Evolutionary conservation across 2,113 vertebrate genomes (phyloP), one percentile per base, ranked within the genome.

Genomic region (Capra hircus): DNA sequence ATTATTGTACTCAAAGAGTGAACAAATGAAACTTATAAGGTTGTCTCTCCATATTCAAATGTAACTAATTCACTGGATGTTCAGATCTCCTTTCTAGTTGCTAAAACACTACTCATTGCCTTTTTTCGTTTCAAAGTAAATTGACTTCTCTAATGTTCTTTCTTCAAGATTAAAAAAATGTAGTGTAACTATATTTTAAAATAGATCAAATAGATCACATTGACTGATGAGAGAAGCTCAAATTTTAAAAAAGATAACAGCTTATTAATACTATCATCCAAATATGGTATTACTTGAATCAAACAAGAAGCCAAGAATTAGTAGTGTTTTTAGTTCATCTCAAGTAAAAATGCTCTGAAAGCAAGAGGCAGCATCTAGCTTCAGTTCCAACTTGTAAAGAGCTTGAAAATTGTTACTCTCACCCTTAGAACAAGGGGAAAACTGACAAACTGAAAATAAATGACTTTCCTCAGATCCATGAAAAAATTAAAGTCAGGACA

Each of bases 11-110:
- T 55, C 59, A 93, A 50, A 80, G 60, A 55, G 23, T 55, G 86
- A 94, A 23, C 27, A 94, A 91, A 86, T 40, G 74, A 82, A 55
- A 50, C 25, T 86, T 93, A 95, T 91, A 97, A 96, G 97, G 88
- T 55, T 71, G 36, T 55, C 82, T 82, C 48, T 15, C 45, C 55
- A 62, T n/a, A 80, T 11, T 50, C 45, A 82, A 81, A 91, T 60
- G 91, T 53, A 96, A 71, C 62, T 59, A 82, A 95, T 86, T 95
- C 59, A 71, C 53, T 90, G 45, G 53, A 93, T 93, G 28, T 84
- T 67, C 43, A 97, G 64, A 17, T 92, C 30, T 91, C 83, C 45
- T 91, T n/a, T 95, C 27, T 40, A 30, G 50, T 64, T 86, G 82
- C 40, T 90, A 89, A 96, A 93, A 55, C 60, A 50, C 50, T 84